Conservation (phyloP, 2,113 vertebrate species). For the Odontesthes bonariensis region DNA sequence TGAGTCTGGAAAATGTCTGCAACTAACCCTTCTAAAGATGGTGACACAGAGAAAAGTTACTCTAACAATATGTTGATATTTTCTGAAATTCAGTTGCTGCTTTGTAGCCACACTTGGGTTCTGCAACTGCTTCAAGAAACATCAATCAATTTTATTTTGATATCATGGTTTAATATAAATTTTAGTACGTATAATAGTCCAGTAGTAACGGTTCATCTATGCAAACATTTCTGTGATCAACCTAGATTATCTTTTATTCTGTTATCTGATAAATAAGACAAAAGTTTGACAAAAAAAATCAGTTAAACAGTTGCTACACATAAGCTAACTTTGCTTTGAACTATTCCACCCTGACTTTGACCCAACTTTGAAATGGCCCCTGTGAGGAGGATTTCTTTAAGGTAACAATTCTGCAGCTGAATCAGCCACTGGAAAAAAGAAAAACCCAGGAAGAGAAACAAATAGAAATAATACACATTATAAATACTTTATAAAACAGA, state of each 20-base stretch:
- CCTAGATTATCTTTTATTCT: neutral
- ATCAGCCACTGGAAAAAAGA: slow-evolving; percentile 21
- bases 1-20: neutral
- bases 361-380: slow-evolving; percentile 36
- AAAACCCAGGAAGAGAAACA: slow-evolving; percentile 29
- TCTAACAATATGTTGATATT: no score
- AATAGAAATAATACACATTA: slow-evolving; percentile 9
- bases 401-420: slow-evolving; percentile 38
- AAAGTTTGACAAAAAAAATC: neutral
- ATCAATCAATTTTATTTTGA: neutral
- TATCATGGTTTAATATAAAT: no score
- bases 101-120: no score
- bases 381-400: slow-evolving; percentile 40
- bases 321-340: slow-evolving; percentile 36
- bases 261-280: neutral
- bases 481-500: neutral
- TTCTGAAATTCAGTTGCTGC: no score
- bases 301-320: slow-evolving; percentile 15
- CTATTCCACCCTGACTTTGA: slow-evolving; percentile 24
- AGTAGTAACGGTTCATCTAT: neutral
- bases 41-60: no score
- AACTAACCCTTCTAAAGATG: neutral
- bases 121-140: no score
- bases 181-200: no score
- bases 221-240: neutral